Evolutionary conservation across 2,113 vertebrate species (phyloP), one percentile per base, ranked within the genome.

Genomic region (Cathartes aura): DNA sequence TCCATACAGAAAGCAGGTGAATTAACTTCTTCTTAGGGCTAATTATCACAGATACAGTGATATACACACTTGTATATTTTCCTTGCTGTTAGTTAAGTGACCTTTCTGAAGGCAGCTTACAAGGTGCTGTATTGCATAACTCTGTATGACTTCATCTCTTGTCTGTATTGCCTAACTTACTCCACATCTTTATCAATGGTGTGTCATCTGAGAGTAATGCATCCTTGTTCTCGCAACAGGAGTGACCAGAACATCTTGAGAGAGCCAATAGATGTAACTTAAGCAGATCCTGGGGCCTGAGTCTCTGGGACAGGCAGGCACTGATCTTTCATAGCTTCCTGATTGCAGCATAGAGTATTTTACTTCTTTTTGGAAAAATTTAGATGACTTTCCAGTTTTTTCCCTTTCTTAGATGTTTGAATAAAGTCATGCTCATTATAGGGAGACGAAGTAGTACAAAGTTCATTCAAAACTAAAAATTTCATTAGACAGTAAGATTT

Each of bases 341-440:
- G 14, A 40, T 62, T 62, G 26, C 16, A 83, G 11, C 11, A 52
- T 6, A 32, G 4, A 50, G 0, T 32, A 62, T 20, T 55, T 62
- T 30, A 34, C 4, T 18, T 30, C 12, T 22, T 87, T 74, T 12
- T 60, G 11, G 29, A 83, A 68, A 83, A 81, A 34, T 2, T 7
- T 34, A 52, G 8, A 15, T 58, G 3, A 9, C 1, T 83, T 86
- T 52, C 3, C 6, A 16, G 0, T 63, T 67, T 81, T n/a, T 21
- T 9, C 5, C 8, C 11, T 85, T 85, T 88, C 29, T 72, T 80
- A 75, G 10, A 13, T 42, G 3, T 27, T 38, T 30, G 15, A 86
- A 68, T 16, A 43, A 5, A 0, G 0, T 12, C 4, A 11, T 36
- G 11, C 7, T 86, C 12, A 23, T 47, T 84, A 52, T 2, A 47